A percentile compares a stretch with the other conserved stretches of the same genome.
phyloP scores from a whole-genome alignment of 1,140 invertebrate species.

The Leptinotarsa defecta region DNA sequence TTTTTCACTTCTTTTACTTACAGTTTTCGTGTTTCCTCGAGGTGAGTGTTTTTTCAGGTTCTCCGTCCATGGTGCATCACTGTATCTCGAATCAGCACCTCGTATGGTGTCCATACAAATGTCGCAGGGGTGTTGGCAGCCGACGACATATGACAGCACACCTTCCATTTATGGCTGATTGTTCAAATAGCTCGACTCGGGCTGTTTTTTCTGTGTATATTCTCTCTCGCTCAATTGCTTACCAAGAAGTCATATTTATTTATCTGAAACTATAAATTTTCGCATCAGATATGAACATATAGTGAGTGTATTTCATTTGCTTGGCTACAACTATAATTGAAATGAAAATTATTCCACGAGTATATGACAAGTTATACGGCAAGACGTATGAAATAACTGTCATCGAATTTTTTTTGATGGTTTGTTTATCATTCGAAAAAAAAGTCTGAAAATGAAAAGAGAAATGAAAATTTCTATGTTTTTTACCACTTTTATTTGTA shows the following conservation, averaged over 20 bases:
- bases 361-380: too few relatives aligned
- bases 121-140: conserved; percentile 29
- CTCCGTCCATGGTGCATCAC: neutral
- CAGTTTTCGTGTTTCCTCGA: too few relatives aligned
- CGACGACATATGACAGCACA: conserved; percentile 30
- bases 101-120: conserved; percentile 32
- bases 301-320: neutral
- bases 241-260: neutral
- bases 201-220: neutral
- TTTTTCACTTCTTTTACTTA: too few relatives aligned
- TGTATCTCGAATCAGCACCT: conserved; percentile 33
- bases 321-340: neutral
- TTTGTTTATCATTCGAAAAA: too few relatives aligned
- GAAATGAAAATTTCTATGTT: too few relatives aligned
- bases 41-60: too few relatives aligned
- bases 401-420: too few relatives aligned
- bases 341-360: neutral
- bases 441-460: too few relatives aligned
- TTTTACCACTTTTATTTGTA: too few relatives aligned
- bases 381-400: too few relatives aligned
- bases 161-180: conserved; percentile 18
- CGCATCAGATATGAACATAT: neutral
- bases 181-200: conserved; percentile 7
- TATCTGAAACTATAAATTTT: neutral
- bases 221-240: neutral